phyloP scores from a whole-genome alignment of 1,140 invertebrate species.

The Ectropis grisescens region DNA sequence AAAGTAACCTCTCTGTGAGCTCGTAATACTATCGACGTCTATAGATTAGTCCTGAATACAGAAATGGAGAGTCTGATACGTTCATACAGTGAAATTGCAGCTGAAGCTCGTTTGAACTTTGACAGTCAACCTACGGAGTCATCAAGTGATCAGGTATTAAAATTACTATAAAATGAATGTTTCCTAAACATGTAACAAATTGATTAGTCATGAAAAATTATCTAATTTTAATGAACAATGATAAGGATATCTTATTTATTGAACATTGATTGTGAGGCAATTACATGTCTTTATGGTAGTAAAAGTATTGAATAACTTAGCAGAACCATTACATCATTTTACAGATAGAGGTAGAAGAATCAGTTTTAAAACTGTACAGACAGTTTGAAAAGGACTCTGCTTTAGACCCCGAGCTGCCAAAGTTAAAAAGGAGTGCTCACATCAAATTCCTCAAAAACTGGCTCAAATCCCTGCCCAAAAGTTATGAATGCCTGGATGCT shows the following conservation, averaged over 20 bases:
- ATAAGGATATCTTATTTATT: conserved; percentile 33
- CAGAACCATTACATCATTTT: too few relatives aligned
- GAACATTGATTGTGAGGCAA: conserved; percentile 72
- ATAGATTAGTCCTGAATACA: background rate
- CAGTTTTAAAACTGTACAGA: conserved; percentile 75
- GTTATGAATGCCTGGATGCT: conserved; percentile 90
- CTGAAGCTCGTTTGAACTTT: conserved; percentile 47
- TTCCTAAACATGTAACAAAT: background rate
- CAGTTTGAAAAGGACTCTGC: conserved; percentile 70
- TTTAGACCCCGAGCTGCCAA: conserved; percentile 73
- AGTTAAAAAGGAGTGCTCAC: conserved; percentile 77
- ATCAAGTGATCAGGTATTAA: conserved; percentile 71
- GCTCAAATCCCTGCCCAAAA: conserved; percentile 75
- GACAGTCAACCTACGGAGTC: conserved; percentile 66
- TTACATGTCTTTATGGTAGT: too few relatives aligned
- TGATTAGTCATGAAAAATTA: background rate
- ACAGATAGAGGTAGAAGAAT: conserved; percentile 56
- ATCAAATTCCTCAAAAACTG: conserved; percentile 78
- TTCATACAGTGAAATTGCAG: conserved; percentile 34
- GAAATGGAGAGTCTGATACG: conserved; percentile 47
- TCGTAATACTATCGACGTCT: too few relatives aligned
- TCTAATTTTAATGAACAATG: conserved; percentile 1
- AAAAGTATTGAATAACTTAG: too few relatives aligned
- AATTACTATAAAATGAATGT: background rate
- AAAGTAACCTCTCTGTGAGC: too few relatives aligned